A percentile compares a stretch with the other conserved stretches of the same genome.
phyloP scores from a whole-genome alignment of 2,888 invertebrate species.

The Drosophila kambysellisi region DNA sequence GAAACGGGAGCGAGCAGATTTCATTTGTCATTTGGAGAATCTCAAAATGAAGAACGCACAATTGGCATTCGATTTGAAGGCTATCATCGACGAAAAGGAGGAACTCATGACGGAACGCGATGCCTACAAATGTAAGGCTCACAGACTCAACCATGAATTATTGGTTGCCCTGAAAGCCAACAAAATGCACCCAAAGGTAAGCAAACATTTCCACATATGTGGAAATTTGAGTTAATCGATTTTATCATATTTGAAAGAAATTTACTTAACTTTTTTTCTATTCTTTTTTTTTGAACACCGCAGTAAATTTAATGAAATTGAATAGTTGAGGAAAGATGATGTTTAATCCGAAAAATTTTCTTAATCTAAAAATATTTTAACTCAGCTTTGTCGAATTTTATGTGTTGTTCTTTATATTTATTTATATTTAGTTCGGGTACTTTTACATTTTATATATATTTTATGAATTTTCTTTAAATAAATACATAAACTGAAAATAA shows the following conservation, averaged over 20 bases:
- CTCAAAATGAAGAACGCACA: slow-evolving; percentile 88
- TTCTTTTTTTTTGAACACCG: too few relatives aligned
- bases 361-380: background rate
- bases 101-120: slow-evolving; percentile 92
- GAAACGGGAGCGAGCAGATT: slow-evolving; percentile 83
- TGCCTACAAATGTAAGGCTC: slow-evolving; percentile 93
- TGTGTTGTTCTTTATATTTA: background rate
- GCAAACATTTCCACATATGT: background rate
- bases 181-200: slow-evolving; percentile 82
- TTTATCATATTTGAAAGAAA: background rate
- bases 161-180: slow-evolving; percentile 88
- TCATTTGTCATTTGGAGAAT: slow-evolving; percentile 83
- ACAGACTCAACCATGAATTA: slow-evolving; percentile 92
- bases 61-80: slow-evolving; percentile 91
- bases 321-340: background rate
- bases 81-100: slow-evolving; percentile 93
- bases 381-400: background rate
- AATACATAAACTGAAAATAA: background rate
- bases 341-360: background rate
- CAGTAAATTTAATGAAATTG: too few relatives aligned
- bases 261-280: too few relatives aligned
- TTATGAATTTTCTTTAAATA: background rate
- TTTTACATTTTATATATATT: too few relatives aligned
- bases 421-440: background rate
- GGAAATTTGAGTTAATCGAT: background rate